Conservation (phyloP, 2,113 vertebrate genomes). For the Xiphias gladius region DNA sequence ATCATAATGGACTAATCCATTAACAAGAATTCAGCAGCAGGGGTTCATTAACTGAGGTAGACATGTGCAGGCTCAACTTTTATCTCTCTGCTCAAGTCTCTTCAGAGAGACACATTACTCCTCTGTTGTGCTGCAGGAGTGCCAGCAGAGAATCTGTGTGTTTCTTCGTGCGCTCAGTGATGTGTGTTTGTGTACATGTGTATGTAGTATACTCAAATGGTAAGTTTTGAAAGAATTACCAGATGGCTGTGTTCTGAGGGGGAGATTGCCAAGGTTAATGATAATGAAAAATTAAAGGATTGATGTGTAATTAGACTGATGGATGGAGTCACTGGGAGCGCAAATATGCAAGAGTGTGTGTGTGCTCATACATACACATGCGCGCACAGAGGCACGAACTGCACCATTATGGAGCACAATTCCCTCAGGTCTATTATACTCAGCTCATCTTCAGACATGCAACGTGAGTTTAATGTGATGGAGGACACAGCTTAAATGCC, state of each 20-base stretch:
- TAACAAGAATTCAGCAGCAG: slow-evolving; percentile 78
- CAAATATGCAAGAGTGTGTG: slow-evolving; percentile 33
- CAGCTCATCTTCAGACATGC: slow-evolving; percentile 62
- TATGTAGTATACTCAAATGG: slow-evolving; percentile 61
- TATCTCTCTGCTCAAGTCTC: slow-evolving; percentile 64
- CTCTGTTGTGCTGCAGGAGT: slow-evolving; percentile 39
- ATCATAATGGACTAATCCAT: slow-evolving; percentile 83
- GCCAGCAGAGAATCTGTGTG: slow-evolving; percentile 31
- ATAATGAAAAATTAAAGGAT: slow-evolving; percentile 84
- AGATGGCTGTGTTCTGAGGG: slow-evolving; percentile 81
- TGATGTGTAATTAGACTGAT: slow-evolving; percentile 85
- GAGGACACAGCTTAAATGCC: slow-evolving; percentile 69
- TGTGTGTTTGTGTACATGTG: slow-evolving; percentile 41
- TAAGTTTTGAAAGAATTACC: slow-evolving; percentile 80
- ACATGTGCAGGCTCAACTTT: slow-evolving; percentile 74
- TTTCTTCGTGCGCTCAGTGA: not conserved
- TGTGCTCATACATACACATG: slow-evolving; percentile 10
- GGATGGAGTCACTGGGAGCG: slow-evolving; percentile 75
- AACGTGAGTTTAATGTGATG: slow-evolving; percentile 54
- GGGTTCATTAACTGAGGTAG: slow-evolving; percentile 82
- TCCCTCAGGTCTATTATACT: slow-evolving; percentile 51
- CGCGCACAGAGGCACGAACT: slow-evolving; percentile 2
- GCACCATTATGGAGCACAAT: slow-evolving; percentile 41
- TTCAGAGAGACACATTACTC: slow-evolving; percentile 60
- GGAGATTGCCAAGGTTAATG: slow-evolving; percentile 86